Conservation (phyloP, 2,797 vertebrate genomes). For the Coregonus suidteri region DNA sequence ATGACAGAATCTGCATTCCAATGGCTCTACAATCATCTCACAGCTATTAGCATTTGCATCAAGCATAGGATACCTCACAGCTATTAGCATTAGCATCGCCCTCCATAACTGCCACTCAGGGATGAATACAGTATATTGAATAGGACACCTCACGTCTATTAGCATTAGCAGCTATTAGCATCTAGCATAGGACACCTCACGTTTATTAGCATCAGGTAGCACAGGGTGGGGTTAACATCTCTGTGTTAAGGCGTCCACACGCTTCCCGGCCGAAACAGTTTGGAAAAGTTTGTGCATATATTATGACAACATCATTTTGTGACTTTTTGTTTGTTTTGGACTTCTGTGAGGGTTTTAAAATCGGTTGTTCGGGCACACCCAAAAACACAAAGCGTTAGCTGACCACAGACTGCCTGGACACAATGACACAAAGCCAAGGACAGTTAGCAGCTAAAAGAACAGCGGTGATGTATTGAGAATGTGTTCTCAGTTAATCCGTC, state of each 20-base stretch:
- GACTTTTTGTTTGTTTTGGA: no score
- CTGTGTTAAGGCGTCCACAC: no score
- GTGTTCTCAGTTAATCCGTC: slow-evolving; percentile 39
- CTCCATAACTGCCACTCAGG: slow-evolving; percentile 8
- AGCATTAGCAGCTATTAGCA: not conserved
- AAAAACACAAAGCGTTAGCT: no score
- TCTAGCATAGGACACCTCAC: not conserved
- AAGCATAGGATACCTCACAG: slow-evolving; percentile 14
- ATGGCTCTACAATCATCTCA: slow-evolving; percentile 26
- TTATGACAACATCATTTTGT: no score
- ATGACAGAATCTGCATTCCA: slow-evolving; percentile 17
- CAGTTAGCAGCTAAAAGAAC: not conserved
- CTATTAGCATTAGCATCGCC: slow-evolving; percentile 5
- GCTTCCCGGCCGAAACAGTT: no score
- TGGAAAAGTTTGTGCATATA: no score
- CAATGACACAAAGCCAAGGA: no score
- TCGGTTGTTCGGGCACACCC: no score
- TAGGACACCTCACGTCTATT: not conserved
- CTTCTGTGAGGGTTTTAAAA: no score
- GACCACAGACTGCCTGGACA: not conserved
- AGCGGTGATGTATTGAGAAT: slow-evolving; percentile 17
- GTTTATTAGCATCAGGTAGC: no score
- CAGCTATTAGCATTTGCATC: not conserved
- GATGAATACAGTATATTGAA: not conserved
- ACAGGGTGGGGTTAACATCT: no score